phyloP scores from a whole-genome alignment of 1,140 invertebrate species.

The Cepaea nemoralis region DNA sequence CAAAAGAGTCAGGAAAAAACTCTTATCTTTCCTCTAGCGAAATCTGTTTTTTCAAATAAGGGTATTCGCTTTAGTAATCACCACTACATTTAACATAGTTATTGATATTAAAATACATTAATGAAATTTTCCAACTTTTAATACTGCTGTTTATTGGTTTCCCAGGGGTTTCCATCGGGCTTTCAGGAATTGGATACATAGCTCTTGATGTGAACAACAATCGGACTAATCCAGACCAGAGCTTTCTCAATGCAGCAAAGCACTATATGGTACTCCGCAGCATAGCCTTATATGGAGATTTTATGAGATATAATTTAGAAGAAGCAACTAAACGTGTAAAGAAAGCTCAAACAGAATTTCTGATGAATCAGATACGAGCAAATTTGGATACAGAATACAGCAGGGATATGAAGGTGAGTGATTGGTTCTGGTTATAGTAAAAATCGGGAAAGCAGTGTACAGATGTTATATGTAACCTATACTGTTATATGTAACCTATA shows the following conservation, averaged over 20 bases:
- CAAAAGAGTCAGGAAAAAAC: no score
- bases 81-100: no score
- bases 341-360: constrained; percentile 56
- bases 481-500: no score
- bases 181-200: constrained; percentile 18
- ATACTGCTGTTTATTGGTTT: not conserved
- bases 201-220: constrained; percentile 17
- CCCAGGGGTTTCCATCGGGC: constrained; percentile 17
- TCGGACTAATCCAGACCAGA: constrained; percentile 27
- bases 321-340: constrained; percentile 55
- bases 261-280: constrained; percentile 28
- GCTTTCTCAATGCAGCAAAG: constrained; percentile 18
- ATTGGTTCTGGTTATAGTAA: no score
- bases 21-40: no score
- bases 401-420: constrained; percentile 40
- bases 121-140: not conserved
- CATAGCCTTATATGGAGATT: constrained; percentile 4
- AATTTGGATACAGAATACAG: constrained; percentile 67
- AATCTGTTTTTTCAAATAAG: no score
- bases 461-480: no score
- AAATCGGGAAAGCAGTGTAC: no score
- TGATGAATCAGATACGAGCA: constrained; percentile 54
- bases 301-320: constrained; percentile 47
- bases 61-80: no score
- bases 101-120: no score